Percentiles rank a stretch among this genome's conserved stretches.
Conservation (phyloP, 2,797 vertebrate species). For the Phrynocephalus forsythii region DNA sequence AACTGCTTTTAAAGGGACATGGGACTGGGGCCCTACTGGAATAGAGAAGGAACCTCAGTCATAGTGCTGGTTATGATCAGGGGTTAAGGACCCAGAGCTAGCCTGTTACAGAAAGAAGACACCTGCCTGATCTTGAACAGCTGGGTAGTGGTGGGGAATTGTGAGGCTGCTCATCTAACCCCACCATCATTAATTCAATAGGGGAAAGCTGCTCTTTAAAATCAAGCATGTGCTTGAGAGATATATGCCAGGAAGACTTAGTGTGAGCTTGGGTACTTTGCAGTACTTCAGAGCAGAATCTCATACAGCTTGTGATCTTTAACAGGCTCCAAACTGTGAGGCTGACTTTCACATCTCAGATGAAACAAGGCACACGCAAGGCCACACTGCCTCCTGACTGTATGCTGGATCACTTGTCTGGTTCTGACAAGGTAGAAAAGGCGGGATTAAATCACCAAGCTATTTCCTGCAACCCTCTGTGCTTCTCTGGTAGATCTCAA, state of each 20-base stretch:
- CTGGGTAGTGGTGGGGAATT: too few relatives aligned
- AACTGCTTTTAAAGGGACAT: too few relatives aligned
- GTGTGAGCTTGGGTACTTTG: background rate
- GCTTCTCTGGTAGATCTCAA: conserved; percentile 1
- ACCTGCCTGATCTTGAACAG: background rate
- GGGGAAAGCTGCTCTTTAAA: background rate
- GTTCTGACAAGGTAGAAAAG: conserved; percentile 18
- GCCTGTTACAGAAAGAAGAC: background rate
- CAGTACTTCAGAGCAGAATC: background rate
- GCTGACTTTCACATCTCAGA: conserved; percentile 16
- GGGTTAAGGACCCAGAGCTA: background rate
- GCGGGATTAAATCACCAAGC: conserved; percentile 4
- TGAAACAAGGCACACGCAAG: conserved; percentile 10
- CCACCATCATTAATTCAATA: background rate
- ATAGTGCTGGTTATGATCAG: too few relatives aligned
- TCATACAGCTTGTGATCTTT: conserved; percentile 8
- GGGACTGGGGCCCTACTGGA: background rate
- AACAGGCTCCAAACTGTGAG: conserved; percentile 3
- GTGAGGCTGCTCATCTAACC: background rate
- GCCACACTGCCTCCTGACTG: conserved; percentile 5
- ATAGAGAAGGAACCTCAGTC: background rate
- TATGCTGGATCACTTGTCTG: conserved; percentile 9
- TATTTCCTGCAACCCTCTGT: conserved; percentile 4
- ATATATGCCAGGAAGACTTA: background rate
- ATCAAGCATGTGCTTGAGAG: background rate